Percentiles rank a stretch among this genome's conserved stretches.
phyloP scores from a whole-genome alignment of 2,113 vertebrate genomes.

The Fregata magnificens region DNA sequence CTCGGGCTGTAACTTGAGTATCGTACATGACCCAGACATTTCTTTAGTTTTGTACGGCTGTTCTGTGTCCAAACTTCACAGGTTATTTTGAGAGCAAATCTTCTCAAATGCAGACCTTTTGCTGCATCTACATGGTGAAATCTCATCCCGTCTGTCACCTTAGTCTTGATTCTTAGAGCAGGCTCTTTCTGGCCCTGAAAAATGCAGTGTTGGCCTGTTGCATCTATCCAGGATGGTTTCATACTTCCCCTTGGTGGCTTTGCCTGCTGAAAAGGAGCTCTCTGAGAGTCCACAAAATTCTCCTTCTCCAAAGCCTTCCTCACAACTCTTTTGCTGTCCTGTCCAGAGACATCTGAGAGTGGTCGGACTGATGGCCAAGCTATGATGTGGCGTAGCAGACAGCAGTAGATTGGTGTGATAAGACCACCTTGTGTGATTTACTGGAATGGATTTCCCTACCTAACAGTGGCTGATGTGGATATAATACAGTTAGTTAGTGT shows the following conservation, averaged over 20 bases:
- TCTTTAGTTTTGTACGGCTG: neutral
- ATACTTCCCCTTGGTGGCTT: neutral
- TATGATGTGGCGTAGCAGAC: accelerated
- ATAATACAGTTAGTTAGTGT: neutral
- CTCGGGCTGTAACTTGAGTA: neutral
- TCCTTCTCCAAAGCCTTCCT: neutral
- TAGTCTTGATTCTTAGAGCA: neutral
- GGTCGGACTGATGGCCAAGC: neutral
- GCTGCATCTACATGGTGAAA: neutral
- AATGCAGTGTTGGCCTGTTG: neutral
- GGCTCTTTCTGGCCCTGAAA: neutral
- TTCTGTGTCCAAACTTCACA: neutral
- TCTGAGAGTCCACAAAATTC: neutral
- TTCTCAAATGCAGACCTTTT: neutral
- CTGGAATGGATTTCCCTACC: neutral
- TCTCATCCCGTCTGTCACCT: neutral
- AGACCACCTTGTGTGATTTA: neutral
- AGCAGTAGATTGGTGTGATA: neutral
- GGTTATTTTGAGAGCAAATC: neutral
- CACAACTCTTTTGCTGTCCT: neutral
- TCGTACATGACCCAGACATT: neutral
- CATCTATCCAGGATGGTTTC: neutral
- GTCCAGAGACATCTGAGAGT: neutral
- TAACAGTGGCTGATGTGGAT: neutral
- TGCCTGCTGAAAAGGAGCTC: neutral